Base-by-base conservation (phyloP, 2,888 invertebrate genomes). In the Chrysodeixis includens region DNA sequence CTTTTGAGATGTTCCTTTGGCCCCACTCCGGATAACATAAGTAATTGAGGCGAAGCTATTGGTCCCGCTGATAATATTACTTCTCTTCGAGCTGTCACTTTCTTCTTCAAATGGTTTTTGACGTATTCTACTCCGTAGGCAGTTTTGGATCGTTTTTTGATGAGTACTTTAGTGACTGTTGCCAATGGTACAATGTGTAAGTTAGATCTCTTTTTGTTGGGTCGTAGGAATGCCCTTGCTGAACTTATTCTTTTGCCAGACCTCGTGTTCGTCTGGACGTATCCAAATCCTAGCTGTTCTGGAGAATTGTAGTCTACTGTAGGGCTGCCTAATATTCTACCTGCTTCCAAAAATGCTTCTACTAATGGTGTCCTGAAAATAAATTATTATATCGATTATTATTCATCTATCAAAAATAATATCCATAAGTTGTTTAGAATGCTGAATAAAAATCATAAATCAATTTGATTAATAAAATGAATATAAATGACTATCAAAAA, bases 11-110 rank as follows among this genome's bases (percentile, higher is more conserved):
- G 96, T 54, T 95, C 89, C n/a, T 90, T 92, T 0, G 96, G 97
- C 1, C 97, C 97, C 9, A 97, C 90, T 1, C 97, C 98, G 0
- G 97, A 97, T 18, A 98, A 87, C 97, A 98, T 97, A 7, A 98
- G 95, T 9, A 98, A 87, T 84, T 98, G 98, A 0, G 98, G 98
- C 0, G 97, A 96, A 78, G 97, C 97, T 65, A 98, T 96, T 0
- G 98, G 96, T 0, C 98, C 98, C 1, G 97, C 97, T 10, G 97
- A 96, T 3, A 98, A 72, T 62, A 98, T 96, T 0, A 98, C 96
- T 89, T 97, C 97, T 79, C 95, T 96, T 52, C 95, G 91, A 0
- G 97, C 97, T 62, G 82, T 85, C 0, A 96, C 96, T 54, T 89
- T 89, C 32, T 90, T 88, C 52, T 86, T 88, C 62, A 90, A 78